Base-by-base conservation (phyloP, 2,888 invertebrate species). In the Drosophila longiperda region DNA sequence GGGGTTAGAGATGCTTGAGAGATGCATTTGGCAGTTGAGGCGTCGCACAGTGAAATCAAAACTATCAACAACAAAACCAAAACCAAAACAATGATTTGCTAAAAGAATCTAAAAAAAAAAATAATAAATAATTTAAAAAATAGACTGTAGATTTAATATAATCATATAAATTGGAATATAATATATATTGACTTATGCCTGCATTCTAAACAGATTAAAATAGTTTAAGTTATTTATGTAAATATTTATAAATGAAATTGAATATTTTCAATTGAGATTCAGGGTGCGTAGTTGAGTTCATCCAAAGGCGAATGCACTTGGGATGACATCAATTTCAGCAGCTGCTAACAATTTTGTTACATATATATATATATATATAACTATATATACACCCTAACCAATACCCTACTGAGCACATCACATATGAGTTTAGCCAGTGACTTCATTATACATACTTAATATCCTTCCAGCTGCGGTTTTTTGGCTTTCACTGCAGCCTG, bases 301-400 rank as follows among this genome's bases (percentile, higher is more conserved):
- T 54, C 49, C 42, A 68, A 67, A 76, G 81, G 81, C 73, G 78
- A 79, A 81, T 81, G 81, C 78, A 79, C 81, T 79, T 73, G 59
- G 79, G 66, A 62, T 77, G 79, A 73, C 79, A 81, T 77, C 78
- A 81, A 81, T 81, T 79, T 65, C 45, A 77, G 64, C 79, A 77
- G 78, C 81, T 70, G 78, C 81, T 62, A 57, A 73, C 81, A 69
- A 80, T 79, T 79, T 65, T 58, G 66, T 65, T 67, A 65, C 64
- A 68, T 34, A 60, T 66, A 58, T 4, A 26, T 26, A 4, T 26
- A 26, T 26, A 29, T 29, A 29, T 29, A 29, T 29, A 29, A 29
- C 6, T 67, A 65, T 66, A 68, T 38, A 60, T 66, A 58, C 33
- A 60, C n/a, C 38, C 55, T 32, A 34, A 11, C n/a, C 23, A 23